A percentile compares a stretch with the other conserved stretches of the same genome.
These are phyloP conservation scores for Lepidonotus clava DNA, from an alignment of 2,888 invertebrate genomes.

Conservation along the genomic window DNA sequence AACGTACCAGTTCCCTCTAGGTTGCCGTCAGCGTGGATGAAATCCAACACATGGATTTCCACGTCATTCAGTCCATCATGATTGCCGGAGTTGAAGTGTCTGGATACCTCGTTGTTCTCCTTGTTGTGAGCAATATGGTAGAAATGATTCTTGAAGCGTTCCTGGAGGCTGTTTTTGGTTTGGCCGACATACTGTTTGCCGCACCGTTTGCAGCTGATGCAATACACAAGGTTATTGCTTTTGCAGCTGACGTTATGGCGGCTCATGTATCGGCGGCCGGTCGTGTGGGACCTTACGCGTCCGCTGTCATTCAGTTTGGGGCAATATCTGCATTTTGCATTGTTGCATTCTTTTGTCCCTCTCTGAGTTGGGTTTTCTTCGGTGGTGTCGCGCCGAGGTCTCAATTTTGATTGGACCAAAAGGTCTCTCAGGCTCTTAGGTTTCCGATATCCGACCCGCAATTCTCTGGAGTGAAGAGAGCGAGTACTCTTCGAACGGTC, in stretches of 20 bases:
- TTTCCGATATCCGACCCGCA: not conserved
- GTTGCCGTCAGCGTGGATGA: not conserved
- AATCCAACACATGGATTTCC: not conserved
- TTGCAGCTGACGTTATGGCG: not conserved
- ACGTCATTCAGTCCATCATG: not conserved
- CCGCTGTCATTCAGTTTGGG: not conserved
- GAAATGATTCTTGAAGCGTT: not conserved
- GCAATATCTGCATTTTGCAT: not conserved
- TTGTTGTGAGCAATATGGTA: not conserved
- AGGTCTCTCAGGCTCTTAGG: not conserved
- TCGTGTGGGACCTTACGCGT: not conserved
- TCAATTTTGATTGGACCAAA: not conserved
- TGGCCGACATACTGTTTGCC: constrained; percentile 8
- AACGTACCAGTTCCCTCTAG: not conserved
- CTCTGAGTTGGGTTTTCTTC: too few relatives aligned
- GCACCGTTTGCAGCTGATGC: not conserved
- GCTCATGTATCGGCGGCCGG: not conserved
- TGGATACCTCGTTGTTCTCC: not conserved
- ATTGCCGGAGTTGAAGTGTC: not conserved
- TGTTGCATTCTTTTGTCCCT: too few relatives aligned
- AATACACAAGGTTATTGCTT: not conserved
- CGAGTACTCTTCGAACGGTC: not conserved
- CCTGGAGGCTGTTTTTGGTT: not conserved
- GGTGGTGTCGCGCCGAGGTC: too few relatives aligned
- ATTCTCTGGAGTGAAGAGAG: not conserved